Evolutionary conservation across 2,888 invertebrate species (phyloP).

Genomic region (Pterostichus madidus): DNA sequence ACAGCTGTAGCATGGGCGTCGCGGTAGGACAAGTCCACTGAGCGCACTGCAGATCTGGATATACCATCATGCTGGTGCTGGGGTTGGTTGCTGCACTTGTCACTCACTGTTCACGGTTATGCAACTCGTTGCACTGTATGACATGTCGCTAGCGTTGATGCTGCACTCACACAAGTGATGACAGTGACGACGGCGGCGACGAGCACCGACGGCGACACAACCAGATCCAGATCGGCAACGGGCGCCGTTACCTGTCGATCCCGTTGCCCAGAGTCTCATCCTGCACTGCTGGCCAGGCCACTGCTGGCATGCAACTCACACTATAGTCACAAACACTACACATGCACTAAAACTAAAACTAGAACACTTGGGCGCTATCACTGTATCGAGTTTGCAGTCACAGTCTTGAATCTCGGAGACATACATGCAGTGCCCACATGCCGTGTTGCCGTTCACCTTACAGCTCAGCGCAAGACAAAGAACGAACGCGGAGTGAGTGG

Average conservation of each 20-base stretch:
- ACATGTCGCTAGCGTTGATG: slow-evolving; percentile 18
- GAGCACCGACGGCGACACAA: slow-evolving; percentile 11
- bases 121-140: slow-evolving; percentile 68
- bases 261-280: slow-evolving; percentile 34
- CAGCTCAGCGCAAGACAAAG: slow-evolving; percentile 16
- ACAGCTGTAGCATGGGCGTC: slow-evolving; percentile 82
- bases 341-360: slow-evolving; percentile 71
- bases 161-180: background rate
- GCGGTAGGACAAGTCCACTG: slow-evolving; percentile 79
- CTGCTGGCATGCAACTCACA: slow-evolving; percentile 73
- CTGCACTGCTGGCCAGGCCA: background rate
- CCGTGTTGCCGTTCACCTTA: slow-evolving; percentile 60
- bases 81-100: slow-evolving; percentile 56
- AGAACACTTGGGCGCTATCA: slow-evolving; percentile 71
- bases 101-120: slow-evolving; percentile 51
- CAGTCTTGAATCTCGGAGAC: slow-evolving; percentile 1
- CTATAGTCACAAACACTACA: slow-evolving; percentile 74
- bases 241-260: slow-evolving; percentile 41
- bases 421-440: slow-evolving; percentile 69
- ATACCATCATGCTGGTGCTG: slow-evolving; percentile 79
- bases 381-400: slow-evolving; percentile 53
- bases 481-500: slow-evolving; percentile 25
- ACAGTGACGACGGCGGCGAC: slow-evolving; percentile 32
- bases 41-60: slow-evolving; percentile 82
- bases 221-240: slow-evolving; percentile 36